These are phyloP conservation scores for Bucco capensis DNA, from an alignment of 2,113 vertebrate species.

Conservation along the genomic window DNA sequence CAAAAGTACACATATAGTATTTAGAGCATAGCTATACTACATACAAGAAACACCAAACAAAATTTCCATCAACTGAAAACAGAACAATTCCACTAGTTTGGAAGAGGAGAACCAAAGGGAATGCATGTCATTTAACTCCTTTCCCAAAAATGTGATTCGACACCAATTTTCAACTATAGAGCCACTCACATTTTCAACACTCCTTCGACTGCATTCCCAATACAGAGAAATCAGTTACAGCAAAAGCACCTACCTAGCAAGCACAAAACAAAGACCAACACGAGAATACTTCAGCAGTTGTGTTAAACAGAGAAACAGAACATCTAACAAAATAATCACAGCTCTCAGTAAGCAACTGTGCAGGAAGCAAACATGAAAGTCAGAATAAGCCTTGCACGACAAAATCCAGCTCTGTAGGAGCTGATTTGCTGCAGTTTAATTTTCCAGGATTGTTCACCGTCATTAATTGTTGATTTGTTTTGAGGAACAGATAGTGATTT, in stretches of 20 bases:
- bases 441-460: neutral
- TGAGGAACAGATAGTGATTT: conserved; percentile 38
- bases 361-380: neutral
- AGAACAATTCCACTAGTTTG: neutral
- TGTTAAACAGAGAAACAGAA: neutral
- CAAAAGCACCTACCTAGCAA: neutral
- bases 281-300: neutral
- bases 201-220: neutral
- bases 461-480: conserved; percentile 46
- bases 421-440: neutral
- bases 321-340: neutral
- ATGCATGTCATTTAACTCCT: neutral
- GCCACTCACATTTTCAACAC: neutral
- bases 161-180: neutral
- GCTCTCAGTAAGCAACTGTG: neutral
- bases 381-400: neutral
- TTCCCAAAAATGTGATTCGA: neutral
- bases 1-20: neutral
- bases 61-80: neutral
- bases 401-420: neutral
- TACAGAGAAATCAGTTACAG: neutral
- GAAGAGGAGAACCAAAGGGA: neutral
- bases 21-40: neutral
- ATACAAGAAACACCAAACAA: neutral
- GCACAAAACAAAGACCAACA: conserved; percentile 40